Evolutionary conservation across 2,888 invertebrate genomes (phyloP).

Genomic region (Chaitophorus viminalis): DNA sequence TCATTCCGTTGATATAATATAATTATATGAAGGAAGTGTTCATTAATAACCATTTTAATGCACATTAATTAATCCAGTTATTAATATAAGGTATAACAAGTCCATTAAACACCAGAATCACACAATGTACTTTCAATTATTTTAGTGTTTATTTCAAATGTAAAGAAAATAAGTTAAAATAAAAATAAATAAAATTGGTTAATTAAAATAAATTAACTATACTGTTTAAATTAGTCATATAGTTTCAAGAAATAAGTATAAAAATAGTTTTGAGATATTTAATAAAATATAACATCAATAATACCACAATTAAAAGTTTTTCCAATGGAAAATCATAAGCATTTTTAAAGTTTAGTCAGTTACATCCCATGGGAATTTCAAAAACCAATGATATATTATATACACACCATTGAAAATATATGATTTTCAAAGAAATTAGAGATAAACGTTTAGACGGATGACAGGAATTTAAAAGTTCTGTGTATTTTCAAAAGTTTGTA

Average conservation of each 20-base stretch:
- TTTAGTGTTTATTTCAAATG: no score
- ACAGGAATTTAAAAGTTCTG: slow-evolving; percentile 29
- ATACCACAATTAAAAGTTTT: neutral
- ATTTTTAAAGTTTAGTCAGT: slow-evolving; percentile 21
- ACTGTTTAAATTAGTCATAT: no score
- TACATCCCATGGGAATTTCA: neutral
- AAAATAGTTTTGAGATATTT: neutral
- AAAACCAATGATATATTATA: neutral
- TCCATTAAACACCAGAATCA: no score
- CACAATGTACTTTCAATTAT: no score
- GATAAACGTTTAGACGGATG: slow-evolving; percentile 11
- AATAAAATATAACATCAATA: neutral
- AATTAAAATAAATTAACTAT: no score
- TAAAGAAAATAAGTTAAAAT: no score
- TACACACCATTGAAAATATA: neutral
- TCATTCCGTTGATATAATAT: no score
- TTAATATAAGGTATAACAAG: no score
- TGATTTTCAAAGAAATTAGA: slow-evolving; percentile 13
- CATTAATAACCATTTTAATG: no score
- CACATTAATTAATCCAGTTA: no score
- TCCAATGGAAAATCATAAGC: neutral
- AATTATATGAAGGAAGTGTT: no score
- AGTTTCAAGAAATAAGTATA: neutral
- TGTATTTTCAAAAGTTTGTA: slow-evolving; percentile 13
- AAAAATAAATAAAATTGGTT: no score